Evolutionary conservation across 2,888 invertebrate species (phyloP), one percentile per base, ranked within the genome.

Genomic region (Mimachlamys varia): DNA sequence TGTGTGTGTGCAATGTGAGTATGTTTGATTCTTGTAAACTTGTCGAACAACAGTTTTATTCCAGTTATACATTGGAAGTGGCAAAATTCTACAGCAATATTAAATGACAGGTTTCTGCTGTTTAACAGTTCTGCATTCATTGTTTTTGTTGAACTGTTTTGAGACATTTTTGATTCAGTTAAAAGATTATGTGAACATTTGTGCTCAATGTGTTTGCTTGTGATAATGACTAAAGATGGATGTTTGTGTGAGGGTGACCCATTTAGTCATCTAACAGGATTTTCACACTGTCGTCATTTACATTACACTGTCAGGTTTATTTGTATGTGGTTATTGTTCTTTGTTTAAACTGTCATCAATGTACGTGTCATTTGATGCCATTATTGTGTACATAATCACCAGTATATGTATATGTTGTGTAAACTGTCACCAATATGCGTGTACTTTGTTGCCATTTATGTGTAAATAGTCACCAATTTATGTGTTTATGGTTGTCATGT

Each of bases 1-100:
- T 53, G 15, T 53, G 53, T 76, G 27, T 76, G 76, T 76, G n/a
- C 27, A 12, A 12, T 27, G 33, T 62, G 62, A n/a, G 62, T 62
- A 33, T 44, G 33, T 76, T 15, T 58, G 7, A 58, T 22, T 58
- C n/a, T 58, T 58, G 58, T 58, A 58, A 58, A 58, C n/a, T 19
- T 22, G 19, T 17, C n/a, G 58, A 19, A 58, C 22, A 22, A 53
- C 1, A 19, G 58, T 58, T 58, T 19, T 2, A 58, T 58, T 10
- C 58, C 4, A 19, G 22, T 76, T 76, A 33, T 3, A 76, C 12
- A 76, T 76, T 76, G 76, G 27, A 76, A 76, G 13, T 76, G 27
- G 17, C 13, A 53, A 76, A 76, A 76, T 27, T 76, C 76, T 76
- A 76, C 27, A 76, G 76, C 76, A 76, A 76, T 76, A 76, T 76